A percentile compares a stretch with the other conserved stretches of the same genome.
Conservation (phyloP, 2,888 invertebrate genomes). For the Aphelenchoides bicaudatus region DNA sequence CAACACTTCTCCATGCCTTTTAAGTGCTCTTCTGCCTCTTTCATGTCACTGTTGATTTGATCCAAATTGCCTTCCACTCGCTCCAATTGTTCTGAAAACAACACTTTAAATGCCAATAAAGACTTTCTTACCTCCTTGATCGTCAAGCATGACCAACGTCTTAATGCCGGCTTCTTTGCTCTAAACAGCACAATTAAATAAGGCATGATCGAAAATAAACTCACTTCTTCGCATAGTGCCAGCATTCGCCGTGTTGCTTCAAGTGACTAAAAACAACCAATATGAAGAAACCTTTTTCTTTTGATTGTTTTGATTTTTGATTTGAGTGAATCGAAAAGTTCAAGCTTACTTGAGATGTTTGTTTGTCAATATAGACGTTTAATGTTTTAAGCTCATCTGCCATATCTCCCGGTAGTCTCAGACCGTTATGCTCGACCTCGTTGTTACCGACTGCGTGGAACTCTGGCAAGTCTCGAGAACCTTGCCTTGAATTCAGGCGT, state of each 20-base stretch:
- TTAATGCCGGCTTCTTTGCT: constrained; percentile 61
- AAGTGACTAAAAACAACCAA: constrained; percentile 58
- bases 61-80: constrained; percentile 99
- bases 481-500: constrained; percentile 1
- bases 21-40: constrained; percentile 97
- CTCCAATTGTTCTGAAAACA: constrained; percentile 86
- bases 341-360: constrained; percentile 41
- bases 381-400: constrained; percentile 53
- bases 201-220: background rate
- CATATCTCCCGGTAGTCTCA: constrained; percentile 57
- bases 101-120: constrained; percentile 3
- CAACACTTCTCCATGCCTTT: constrained; percentile 99
- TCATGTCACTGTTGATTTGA: constrained; percentile 99
- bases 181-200: constrained; percentile 24
- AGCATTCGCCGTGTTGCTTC: constrained; percentile 62
- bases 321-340: too few species aligned
- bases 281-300: background rate
- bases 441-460: constrained; percentile 27
- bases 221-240: constrained; percentile 61
- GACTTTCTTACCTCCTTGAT: constrained; percentile 57
- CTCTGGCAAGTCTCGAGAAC: constrained; percentile 19
- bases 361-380: constrained; percentile 53
- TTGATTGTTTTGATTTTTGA: too few species aligned
- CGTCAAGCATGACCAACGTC: constrained; percentile 61
- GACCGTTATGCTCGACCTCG: constrained; percentile 43